Base-by-base conservation (phyloP, 2,888 invertebrate species). In the Seira sanloemensis region DNA sequence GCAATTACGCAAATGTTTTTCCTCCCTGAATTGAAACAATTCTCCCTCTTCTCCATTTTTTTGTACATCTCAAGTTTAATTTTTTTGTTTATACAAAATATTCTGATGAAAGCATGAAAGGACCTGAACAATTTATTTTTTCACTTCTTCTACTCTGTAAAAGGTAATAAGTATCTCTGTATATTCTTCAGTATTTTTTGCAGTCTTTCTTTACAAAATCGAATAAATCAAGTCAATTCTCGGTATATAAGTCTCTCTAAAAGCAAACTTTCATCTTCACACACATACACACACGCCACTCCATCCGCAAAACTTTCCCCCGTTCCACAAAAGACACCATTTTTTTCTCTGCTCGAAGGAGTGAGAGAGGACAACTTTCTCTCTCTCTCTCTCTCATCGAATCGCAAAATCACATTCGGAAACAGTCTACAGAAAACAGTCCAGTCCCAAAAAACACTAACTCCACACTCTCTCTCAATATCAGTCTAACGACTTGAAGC, bases 151-250 rank as follows among this genome's bases (percentile, higher is more conserved):
- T 37, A 7, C 37, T 37, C 37, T 12, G 12, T 7, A 18, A n/a
- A 50, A 50, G 50, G 50, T 50, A 50, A 50, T 50, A 50, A 50
- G 50, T 50, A 50, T 50, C 50, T 50, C 50, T 50, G n/a, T n/a
- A n/a, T n/a, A n/a, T 50, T 18, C 50, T 16, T 50, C 50, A 50
- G 50, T 50, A 50, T 50, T 50, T 50, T 50, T 2, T 50, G 50
- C 50, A 50, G 50, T 50, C 50, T 37, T 37, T 37, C 37, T 37
- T 50, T 50, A 7, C 2, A 50, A 50, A 50, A 50, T 50, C 50
- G 50, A 50, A 50, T 50, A n/a, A n/a, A 50, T 37, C 5, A 37
- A 37, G 37, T 37, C 37, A 37, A n/a, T n/a, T n/a, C n/a, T n/a
- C n/a, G n/a, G n/a, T n/a, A n/a, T n/a, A n/a, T n/a, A 37, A 37